Evolutionary conservation across 2,113 vertebrate species (phyloP).

Genomic region (Oreocharis arfaki): DNA sequence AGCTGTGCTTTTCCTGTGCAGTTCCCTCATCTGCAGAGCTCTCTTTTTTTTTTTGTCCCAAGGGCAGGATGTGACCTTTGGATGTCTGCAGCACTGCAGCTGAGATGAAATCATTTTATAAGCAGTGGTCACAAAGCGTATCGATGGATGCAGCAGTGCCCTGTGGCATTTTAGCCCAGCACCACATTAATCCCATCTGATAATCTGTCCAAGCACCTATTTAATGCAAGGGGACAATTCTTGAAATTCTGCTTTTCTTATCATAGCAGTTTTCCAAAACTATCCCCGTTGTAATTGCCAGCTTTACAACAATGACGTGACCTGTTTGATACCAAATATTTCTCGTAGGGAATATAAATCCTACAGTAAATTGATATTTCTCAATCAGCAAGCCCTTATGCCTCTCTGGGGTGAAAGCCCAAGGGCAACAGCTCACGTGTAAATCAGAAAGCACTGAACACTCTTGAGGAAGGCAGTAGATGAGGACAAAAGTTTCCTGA

Average conservation of each 20-base stretch:
- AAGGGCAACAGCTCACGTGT: background rate
- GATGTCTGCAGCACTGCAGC: background rate
- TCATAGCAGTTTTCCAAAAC: background rate
- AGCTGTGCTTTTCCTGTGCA: background rate
- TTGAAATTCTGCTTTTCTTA: background rate
- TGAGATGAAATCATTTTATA: background rate
- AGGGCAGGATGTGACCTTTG: conserved; percentile 24
- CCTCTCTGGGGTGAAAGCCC: background rate
- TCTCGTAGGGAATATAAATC: background rate
- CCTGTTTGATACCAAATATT: background rate
- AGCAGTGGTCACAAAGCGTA: background rate
- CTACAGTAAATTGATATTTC: background rate
- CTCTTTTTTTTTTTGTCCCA: background rate
- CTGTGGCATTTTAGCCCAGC: background rate
- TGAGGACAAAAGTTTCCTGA: background rate
- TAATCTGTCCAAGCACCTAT: background rate
- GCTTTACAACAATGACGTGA: accelerated
- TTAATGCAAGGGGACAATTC: background rate
- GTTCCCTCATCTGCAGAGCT: background rate
- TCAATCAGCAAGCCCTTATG: background rate
- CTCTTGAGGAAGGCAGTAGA: background rate
- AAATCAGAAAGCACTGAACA: background rate
- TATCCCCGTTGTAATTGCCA: accelerated
- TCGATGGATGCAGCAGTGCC: background rate
- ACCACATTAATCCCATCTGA: background rate